phyloP scores from a whole-genome alignment of 2,888 invertebrate genomes.

The Leptopterna dolabrata region DNA sequence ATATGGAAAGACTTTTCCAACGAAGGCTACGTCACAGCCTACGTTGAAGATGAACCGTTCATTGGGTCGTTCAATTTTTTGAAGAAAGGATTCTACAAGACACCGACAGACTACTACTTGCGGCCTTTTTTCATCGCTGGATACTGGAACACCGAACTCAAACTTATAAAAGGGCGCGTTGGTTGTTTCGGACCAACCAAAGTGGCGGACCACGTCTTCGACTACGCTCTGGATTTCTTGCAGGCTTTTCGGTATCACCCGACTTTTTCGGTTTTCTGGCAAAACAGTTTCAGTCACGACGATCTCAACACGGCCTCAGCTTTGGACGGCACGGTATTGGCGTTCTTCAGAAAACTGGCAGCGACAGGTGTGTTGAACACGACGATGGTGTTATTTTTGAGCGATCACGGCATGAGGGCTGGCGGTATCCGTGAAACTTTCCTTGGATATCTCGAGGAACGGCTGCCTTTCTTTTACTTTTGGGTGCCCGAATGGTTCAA shows the following conservation, averaged over 20 bases:
- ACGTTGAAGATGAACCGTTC: constrained; percentile 79
- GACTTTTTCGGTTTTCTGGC: constrained; percentile 85
- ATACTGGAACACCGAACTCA: neutral
- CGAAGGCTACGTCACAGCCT: constrained; percentile 81
- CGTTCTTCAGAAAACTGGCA: constrained; percentile 72
- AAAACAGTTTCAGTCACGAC: constrained; percentile 81
- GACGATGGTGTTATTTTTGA: constrained; percentile 78
- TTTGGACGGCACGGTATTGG: constrained; percentile 74
- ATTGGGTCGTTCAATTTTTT: constrained; percentile 82
- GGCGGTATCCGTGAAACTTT: constrained; percentile 77
- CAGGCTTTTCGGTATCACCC: too few relatives aligned
- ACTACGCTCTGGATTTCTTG: constrained; percentile 77
- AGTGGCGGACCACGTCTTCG: constrained; percentile 77
- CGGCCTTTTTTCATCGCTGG: constrained; percentile 79
- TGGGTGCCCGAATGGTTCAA: constrained; percentile 76
- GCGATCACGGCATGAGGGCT: constrained; percentile 84
- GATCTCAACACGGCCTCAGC: constrained; percentile 75
- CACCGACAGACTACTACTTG: constrained; percentile 86
- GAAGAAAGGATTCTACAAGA: constrained; percentile 74
- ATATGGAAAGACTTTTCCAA: constrained; percentile 80
- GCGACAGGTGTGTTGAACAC: constrained; percentile 74
- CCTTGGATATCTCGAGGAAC: constrained; percentile 82
- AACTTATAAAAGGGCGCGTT: constrained; percentile 69
- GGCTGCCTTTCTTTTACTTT: constrained; percentile 79
- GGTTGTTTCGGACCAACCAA: constrained; percentile 74